Conservation (phyloP, 1,140 invertebrate genomes). For the Magallana angulata region DNA sequence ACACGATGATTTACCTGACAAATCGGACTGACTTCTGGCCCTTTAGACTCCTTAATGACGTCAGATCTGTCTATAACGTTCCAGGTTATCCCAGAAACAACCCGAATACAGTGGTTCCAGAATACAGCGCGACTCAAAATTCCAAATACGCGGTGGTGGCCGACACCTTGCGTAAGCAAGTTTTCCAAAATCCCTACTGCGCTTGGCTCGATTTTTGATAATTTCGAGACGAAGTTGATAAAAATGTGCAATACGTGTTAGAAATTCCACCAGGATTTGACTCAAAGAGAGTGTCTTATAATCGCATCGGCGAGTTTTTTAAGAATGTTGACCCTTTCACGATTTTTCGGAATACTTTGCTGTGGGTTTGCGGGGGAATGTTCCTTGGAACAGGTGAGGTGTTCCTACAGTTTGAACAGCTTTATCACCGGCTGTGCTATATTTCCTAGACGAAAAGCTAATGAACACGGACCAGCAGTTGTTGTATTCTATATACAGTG, state of each 20-base stretch:
- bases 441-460: too few relatives aligned
- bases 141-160: conserved; percentile 63
- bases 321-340: neutral
- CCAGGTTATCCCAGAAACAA: conserved; percentile 64
- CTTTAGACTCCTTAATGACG: conserved; percentile 58
- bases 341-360: conserved; percentile 57
- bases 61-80: conserved; percentile 57
- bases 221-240: conserved; percentile 61
- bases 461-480: too few relatives aligned
- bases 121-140: conserved; percentile 63
- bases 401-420: too few relatives aligned
- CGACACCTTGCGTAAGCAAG: conserved; percentile 45
- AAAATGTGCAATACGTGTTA: conserved; percentile 56
- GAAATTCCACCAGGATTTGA: conserved; percentile 57
- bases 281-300: conserved; percentile 57
- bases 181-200: conserved; percentile 56
- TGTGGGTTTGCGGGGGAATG: neutral
- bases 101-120: conserved; percentile 66
- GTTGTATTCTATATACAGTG: too few relatives aligned
- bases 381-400: too few relatives aligned
- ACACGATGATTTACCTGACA: conserved; percentile 58
- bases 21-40: conserved; percentile 55
- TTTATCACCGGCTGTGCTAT: too few relatives aligned
- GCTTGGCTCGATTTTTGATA: conserved; percentile 70
- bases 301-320: conserved; percentile 31